Conservation (phyloP, 2,888 invertebrate genomes). For the Cristatella mucedo region DNA sequence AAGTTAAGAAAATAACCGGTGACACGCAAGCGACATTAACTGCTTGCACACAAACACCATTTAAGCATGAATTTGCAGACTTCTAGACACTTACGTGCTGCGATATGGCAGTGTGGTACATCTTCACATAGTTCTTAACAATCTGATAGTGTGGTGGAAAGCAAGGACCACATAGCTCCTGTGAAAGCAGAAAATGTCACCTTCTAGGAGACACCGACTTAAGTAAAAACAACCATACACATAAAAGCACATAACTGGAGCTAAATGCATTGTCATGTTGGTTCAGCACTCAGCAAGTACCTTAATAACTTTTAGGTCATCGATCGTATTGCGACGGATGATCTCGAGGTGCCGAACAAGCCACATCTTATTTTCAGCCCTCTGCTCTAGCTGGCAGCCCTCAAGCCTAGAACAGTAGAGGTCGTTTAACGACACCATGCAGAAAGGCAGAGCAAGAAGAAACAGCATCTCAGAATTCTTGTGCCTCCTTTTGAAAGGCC, state of each 20-base stretch:
- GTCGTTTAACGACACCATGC: not conserved
- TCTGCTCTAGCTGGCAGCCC: slow-evolving; percentile 81
- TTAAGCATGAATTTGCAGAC: too few relatives aligned
- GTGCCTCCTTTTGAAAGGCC: too few relatives aligned
- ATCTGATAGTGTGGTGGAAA: slow-evolving; percentile 91
- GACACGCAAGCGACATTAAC: too few relatives aligned
- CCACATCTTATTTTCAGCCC: slow-evolving; percentile 83
- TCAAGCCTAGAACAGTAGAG: slow-evolving; percentile 56
- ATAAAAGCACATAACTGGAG: not conserved
- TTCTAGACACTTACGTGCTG: slow-evolving; percentile 31
- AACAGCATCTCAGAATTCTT: too few relatives aligned
- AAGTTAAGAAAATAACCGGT: not conserved
- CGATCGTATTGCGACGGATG: slow-evolving; percentile 66
- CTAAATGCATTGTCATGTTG: not conserved
- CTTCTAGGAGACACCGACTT: slow-evolving; percentile 21
- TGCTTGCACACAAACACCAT: too few relatives aligned
- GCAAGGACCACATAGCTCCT: slow-evolving; percentile 52
- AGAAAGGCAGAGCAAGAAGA: too few relatives aligned
- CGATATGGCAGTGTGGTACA: slow-evolving; percentile 73
- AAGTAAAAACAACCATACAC: slow-evolving; percentile 48
- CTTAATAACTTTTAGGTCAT: slow-evolving; percentile 77
- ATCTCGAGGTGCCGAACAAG: slow-evolving; percentile 75
- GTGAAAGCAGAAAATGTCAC: not conserved
- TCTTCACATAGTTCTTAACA: slow-evolving; percentile 68
- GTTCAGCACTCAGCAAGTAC: slow-evolving; percentile 16